Conservation (phyloP, 2,888 invertebrate genomes). For the Lordiphosa andalusiaca region DNA sequence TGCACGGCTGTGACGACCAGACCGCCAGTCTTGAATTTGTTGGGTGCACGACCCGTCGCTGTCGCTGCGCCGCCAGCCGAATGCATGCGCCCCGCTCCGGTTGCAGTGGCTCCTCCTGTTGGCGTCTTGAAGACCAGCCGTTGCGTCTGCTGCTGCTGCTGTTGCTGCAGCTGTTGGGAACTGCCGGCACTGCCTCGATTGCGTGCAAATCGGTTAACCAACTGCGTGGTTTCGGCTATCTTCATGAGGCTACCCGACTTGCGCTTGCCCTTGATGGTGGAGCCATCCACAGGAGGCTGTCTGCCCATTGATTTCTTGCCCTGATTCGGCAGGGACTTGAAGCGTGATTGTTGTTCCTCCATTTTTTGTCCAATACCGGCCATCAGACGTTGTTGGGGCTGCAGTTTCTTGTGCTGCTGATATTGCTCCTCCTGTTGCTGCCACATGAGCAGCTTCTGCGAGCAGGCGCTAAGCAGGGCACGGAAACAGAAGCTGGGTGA, state of each 20-base stretch:
- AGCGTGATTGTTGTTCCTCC: conserved; percentile 41
- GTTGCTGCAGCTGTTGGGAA: conserved; percentile 20
- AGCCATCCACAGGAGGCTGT: too few relatives aligned
- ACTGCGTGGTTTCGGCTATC: conserved; percentile 70
- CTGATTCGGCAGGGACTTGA: conserved; percentile 8
- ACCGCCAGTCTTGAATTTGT: conserved; percentile 83
- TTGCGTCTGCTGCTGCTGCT: conserved; percentile 23
- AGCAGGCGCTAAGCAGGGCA: conserved; percentile 82
- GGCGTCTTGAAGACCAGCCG: conserved; percentile 37
- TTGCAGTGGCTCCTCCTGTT: not conserved
- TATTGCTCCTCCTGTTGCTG: conserved; percentile 55
- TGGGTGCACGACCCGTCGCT: conserved; percentile 17
- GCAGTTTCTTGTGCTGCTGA: conserved; percentile 37
- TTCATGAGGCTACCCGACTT: conserved; percentile 66
- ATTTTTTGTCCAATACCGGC: conserved; percentile 39
- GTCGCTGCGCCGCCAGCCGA: conserved; percentile 18
- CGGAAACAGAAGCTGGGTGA: too few relatives aligned
- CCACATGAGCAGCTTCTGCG: conserved; percentile 83
- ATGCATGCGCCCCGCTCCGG: conserved; percentile 40
- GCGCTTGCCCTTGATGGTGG: conserved; percentile 41
- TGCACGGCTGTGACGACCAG: conserved; percentile 83
- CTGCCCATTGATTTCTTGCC: not conserved
- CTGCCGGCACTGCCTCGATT: conserved; percentile 37
- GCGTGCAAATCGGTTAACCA: conserved; percentile 65
- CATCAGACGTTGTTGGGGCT: conserved; percentile 29